phyloP scores from a whole-genome alignment of 2,888 invertebrate genomes.

The Parnassius smintheus region DNA sequence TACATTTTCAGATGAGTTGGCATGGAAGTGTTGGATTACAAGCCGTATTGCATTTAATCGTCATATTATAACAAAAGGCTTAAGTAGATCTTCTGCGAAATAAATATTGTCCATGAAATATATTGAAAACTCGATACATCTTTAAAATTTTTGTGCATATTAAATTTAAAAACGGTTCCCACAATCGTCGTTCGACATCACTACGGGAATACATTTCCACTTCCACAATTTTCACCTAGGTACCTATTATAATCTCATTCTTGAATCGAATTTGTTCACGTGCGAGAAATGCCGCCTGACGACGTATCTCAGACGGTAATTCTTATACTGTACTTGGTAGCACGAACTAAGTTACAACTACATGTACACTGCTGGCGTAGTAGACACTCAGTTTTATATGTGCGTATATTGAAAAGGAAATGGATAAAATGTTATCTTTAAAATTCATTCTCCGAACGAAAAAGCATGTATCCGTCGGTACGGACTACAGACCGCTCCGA shows the following conservation, averaged over 20 bases:
- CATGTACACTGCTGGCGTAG: conserved; percentile 15
- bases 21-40: conserved; percentile 30
- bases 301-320: conserved; percentile 50
- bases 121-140: neutral
- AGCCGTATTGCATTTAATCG: neutral
- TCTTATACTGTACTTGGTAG: conserved; percentile 18
- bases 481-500: conserved; percentile 35
- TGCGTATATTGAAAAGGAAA: conserved; percentile 37
- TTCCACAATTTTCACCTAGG: conserved; percentile 51
- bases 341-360: conserved; percentile 9
- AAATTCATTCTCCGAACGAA: neutral
- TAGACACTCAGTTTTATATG: neutral
- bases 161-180: conserved; percentile 30
- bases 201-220: conserved; percentile 36
- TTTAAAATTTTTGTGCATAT: conserved; percentile 7
- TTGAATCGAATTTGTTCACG: conserved; percentile 69
- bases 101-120: neutral
- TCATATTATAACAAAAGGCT: neutral
- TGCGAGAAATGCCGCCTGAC: conserved; percentile 64
- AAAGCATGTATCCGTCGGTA: conserved; percentile 28
- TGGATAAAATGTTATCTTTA: conserved; percentile 41
- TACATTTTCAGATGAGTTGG: conserved; percentile 39
- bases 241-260: conserved; percentile 61
- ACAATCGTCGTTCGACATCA: conserved; percentile 29
- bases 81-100: neutral